phyloP scores from a whole-genome alignment of 2,888 invertebrate genomes.

The Phlogophora meticulosa region DNA sequence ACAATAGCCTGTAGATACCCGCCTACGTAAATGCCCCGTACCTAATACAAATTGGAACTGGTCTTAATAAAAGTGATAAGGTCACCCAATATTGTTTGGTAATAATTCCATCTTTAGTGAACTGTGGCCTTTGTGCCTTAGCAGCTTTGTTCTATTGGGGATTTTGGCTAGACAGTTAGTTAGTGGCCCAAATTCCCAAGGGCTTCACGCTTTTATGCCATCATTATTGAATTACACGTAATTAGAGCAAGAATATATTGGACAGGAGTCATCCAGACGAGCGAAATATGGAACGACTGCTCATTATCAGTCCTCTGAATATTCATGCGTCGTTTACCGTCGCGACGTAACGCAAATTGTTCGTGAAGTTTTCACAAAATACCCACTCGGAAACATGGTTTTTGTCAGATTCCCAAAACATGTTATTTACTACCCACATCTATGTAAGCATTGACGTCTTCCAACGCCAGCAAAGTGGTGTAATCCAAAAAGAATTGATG shows the following conservation, averaged over 20 bases:
- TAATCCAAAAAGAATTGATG: conserved; percentile 36
- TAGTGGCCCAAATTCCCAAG: conserved; percentile 43
- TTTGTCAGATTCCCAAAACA: conserved; percentile 17
- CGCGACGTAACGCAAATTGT: conserved; percentile 63
- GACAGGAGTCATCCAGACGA: conserved; percentile 70
- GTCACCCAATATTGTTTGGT: conserved; percentile 38
- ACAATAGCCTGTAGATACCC: conserved; percentile 21
- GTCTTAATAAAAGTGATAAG: conserved; percentile 51
- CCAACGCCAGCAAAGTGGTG: background rate
- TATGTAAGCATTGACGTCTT: conserved; percentile 17
- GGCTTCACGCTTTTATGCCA: conserved; percentile 23
- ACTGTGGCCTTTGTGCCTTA: conserved; percentile 38
- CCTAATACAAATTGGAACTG: conserved; percentile 46
- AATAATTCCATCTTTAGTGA: conserved; percentile 42
- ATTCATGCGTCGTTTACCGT: conserved; percentile 78
- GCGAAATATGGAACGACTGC: conserved; percentile 81
- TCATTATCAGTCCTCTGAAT: conserved; percentile 82
- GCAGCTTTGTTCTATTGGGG: conserved; percentile 34
- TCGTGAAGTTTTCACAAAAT: conserved; percentile 56
- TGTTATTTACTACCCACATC: conserved; percentile 17
- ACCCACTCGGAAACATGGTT: conserved; percentile 42
- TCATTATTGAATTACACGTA: conserved; percentile 59
- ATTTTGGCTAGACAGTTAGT: conserved; percentile 44
- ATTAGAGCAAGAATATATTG: conserved; percentile 62
- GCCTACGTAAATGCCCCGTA: conserved; percentile 23